These are phyloP conservation scores for Scolanthus callimorphus DNA, from an alignment of 92 coral and sea anemone species.

Conservation along the genomic window DNA sequence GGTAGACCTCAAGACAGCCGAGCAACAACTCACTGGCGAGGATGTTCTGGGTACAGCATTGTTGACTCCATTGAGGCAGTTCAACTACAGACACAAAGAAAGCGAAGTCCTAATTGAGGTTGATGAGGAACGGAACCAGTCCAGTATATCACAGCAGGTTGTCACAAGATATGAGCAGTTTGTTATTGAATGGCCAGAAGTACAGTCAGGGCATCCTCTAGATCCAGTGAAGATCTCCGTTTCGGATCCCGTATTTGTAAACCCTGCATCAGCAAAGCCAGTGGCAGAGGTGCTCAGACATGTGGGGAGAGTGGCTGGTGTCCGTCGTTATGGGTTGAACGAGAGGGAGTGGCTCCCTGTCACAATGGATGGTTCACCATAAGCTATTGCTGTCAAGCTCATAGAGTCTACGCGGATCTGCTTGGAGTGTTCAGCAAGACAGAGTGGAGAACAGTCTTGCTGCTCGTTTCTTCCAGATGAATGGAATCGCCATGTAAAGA, in stretches of 20 bases:
- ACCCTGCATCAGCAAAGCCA: slow-evolving; percentile 1
- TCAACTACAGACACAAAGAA: slow-evolving; percentile 24
- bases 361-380: slow-evolving; percentile 11
- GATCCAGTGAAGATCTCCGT: not conserved
- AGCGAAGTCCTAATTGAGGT: slow-evolving; percentile 6
- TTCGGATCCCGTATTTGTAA: no score
- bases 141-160: not conserved
- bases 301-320: slow-evolving; percentile 3
- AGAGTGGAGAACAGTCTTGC: no score
- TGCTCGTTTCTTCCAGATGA: no score
- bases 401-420: slow-evolving; percentile 9
- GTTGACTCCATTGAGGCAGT: slow-evolving; percentile 20
- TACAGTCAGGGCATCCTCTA: not conserved
- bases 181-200: slow-evolving; percentile 8
- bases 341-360: slow-evolving; percentile 12
- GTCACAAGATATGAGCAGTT: not conserved
- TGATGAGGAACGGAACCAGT: not conserved
- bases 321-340: slow-evolving; percentile 9
- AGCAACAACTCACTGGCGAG: slow-evolving; percentile 23
- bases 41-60: slow-evolving; percentile 41
- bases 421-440: not conserved
- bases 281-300: slow-evolving; percentile 9
- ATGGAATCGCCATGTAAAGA: no score
- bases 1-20: slow-evolving; percentile 32
- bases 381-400: not conserved